phyloP scores from a whole-genome alignment of 2,113 vertebrate species.

The Morone saxatilis region DNA sequence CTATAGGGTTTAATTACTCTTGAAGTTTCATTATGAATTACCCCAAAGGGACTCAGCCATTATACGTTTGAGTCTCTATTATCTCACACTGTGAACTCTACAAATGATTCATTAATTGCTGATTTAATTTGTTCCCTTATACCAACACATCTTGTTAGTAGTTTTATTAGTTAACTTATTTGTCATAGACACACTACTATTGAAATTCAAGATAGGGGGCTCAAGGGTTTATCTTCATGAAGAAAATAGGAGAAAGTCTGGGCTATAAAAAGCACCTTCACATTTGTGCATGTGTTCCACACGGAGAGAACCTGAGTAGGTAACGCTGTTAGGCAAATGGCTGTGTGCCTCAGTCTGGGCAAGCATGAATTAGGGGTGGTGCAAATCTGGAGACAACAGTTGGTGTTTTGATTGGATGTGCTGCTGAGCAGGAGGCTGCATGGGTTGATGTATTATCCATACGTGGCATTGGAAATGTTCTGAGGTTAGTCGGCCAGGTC shows the following conservation, averaged over 20 bases:
- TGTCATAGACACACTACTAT: not conserved
- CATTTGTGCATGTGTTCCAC: not conserved
- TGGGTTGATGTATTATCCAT: constrained; percentile 71
- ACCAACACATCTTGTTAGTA: not conserved
- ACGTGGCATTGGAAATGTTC: constrained; percentile 58
- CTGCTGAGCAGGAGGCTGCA: constrained; percentile 52
- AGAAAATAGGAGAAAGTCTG: constrained; percentile 12
- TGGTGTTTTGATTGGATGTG: constrained; percentile 75
- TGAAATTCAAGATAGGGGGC: not conserved
- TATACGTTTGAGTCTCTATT: not conserved
- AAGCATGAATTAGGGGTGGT: constrained; percentile 44
- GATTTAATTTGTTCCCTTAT: not conserved
- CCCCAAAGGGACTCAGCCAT: not conserved
- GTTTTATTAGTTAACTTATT: not conserved
- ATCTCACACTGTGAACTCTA: not conserved
- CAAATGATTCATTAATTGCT: not conserved
- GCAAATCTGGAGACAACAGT: constrained; percentile 66
- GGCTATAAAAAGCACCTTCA: not conserved
- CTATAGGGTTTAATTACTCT: not conserved
- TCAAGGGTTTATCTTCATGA: not conserved
- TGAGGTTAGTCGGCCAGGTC: constrained; percentile 58
- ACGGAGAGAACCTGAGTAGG: constrained; percentile 22
- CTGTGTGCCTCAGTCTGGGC: constrained; percentile 43
- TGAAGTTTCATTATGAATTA: constrained; percentile 1
- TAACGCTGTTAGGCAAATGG: constrained; percentile 20